Conservation (phyloP, 2,888 invertebrate species). For the Coleophora flavipennella region DNA sequence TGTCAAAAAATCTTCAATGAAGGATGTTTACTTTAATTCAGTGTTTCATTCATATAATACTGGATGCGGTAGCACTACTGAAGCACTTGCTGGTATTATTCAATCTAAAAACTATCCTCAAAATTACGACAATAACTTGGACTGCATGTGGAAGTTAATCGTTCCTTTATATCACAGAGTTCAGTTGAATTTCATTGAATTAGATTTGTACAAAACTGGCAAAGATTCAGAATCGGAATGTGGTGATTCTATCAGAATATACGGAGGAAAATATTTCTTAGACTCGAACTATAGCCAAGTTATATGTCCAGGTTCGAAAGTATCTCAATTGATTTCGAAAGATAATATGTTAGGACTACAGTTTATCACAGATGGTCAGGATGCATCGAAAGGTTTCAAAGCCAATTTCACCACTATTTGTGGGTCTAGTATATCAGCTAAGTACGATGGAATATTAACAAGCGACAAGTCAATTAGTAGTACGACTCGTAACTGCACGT, state of each 20-base stretch:
- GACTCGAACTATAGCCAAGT: conserved; percentile 66
- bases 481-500: conserved; percentile 75
- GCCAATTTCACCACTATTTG: conserved; percentile 79
- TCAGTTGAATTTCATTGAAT: conserved; percentile 77
- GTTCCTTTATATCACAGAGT: conserved; percentile 79
- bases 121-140: conserved; percentile 80
- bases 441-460: conserved; percentile 68
- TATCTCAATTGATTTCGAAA: conserved; percentile 62
- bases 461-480: conserved; percentile 40
- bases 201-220: conserved; percentile 61
- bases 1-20: conserved; percentile 64
- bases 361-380: conserved; percentile 72
- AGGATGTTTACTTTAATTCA: conserved; percentile 77
- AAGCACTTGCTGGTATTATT: conserved; percentile 75
- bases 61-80: conserved; percentile 84
- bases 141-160: conserved; percentile 85
- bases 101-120: conserved; percentile 88
- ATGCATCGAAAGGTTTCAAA: conserved; percentile 83
- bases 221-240: conserved; percentile 14
- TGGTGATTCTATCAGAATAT: conserved; percentile 46
- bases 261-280: conserved; percentile 29
- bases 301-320: conserved; percentile 43
- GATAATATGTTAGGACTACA: conserved; percentile 77
- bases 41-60: conserved; percentile 31
- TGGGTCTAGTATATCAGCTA: conserved; percentile 76